Evolutionary conservation across 2,888 invertebrate species (phyloP).

Genomic region (Caenorhabditis sp.): DNA sequence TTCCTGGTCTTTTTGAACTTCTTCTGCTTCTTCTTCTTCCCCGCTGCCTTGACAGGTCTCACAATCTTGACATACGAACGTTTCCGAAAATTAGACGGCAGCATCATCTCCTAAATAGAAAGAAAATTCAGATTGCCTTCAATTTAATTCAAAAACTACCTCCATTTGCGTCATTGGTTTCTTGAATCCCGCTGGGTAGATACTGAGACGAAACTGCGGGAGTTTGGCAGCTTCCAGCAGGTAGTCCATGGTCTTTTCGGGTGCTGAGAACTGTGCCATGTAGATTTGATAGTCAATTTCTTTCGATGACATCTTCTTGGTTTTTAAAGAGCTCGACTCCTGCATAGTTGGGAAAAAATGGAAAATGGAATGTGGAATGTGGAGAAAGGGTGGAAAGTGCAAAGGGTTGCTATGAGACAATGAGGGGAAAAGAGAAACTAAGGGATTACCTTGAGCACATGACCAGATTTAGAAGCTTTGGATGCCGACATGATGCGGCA

Average conservation of each 20-base stretch:
- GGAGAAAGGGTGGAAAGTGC: no score
- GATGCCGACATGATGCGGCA: no score
- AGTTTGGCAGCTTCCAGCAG: not conserved
- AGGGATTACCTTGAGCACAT: not conserved
- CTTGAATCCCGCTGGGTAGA: not conserved
- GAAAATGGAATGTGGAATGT: no score
- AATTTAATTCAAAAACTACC: not conserved
- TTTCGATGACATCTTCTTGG: not conserved
- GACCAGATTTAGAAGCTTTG: no score
- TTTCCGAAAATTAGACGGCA: not conserved
- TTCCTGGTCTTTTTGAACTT: not conserved
- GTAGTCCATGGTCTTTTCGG: not conserved
- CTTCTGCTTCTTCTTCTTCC: no score
- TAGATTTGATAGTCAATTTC: constrained; percentile 9
- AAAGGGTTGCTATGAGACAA: no score
- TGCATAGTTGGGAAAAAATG: not conserved
- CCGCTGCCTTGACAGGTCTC: no score
- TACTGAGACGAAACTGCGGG: not conserved
- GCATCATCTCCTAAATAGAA: not conserved
- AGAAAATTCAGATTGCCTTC: not conserved
- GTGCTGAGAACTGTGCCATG: constrained; percentile 13
- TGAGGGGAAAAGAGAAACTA: not conserved
- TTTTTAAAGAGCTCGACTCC: not conserved
- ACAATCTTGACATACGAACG: not conserved
- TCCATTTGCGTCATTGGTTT: not conserved